Conservation (phyloP, 2,113 vertebrate genomes). For the Prochilodus magdalenae region DNA sequence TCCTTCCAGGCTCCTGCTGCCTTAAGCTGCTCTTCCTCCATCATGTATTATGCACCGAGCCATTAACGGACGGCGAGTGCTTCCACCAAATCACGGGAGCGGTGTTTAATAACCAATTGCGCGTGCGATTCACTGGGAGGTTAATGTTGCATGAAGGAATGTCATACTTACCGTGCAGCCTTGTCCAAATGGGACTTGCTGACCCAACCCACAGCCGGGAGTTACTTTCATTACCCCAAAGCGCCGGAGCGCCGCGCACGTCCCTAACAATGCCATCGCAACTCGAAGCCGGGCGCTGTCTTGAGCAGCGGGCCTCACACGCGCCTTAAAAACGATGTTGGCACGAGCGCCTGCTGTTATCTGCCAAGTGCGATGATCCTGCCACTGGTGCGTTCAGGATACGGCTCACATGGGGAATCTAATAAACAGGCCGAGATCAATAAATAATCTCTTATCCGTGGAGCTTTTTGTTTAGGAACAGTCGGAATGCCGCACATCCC, state of each 20-base stretch:
- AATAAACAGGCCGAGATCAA: too few relatives aligned
- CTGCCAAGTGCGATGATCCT: background rate
- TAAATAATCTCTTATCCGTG: too few relatives aligned
- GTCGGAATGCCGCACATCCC: too few relatives aligned
- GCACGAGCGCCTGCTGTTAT: background rate
- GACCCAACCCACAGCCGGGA: constrained; percentile 57
- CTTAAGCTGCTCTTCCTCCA: constrained; percentile 67
- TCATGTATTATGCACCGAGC: constrained; percentile 69
- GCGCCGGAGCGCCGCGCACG: constrained; percentile 11
- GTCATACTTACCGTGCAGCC: constrained; percentile 80
- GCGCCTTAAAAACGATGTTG: background rate
- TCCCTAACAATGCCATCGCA: background rate
- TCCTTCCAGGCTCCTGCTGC: constrained; percentile 64
- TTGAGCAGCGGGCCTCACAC: background rate
- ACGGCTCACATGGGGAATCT: background rate
- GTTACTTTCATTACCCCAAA: constrained; percentile 45
- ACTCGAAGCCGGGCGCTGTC: background rate
- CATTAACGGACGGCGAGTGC: constrained; percentile 74
- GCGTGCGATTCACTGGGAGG: constrained; percentile 78
- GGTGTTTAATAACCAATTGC: constrained; percentile 84
- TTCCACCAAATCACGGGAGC: constrained; percentile 76
- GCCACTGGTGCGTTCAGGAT: background rate
- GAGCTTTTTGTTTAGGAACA: too few relatives aligned
- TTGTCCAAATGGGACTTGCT: constrained; percentile 73
- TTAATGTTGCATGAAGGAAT: constrained; percentile 85